Percentiles rank a stretch among this genome's conserved stretches.
Conservation (phyloP, 2,113 vertebrate species). For the Corythoichthys haematopterus region DNA sequence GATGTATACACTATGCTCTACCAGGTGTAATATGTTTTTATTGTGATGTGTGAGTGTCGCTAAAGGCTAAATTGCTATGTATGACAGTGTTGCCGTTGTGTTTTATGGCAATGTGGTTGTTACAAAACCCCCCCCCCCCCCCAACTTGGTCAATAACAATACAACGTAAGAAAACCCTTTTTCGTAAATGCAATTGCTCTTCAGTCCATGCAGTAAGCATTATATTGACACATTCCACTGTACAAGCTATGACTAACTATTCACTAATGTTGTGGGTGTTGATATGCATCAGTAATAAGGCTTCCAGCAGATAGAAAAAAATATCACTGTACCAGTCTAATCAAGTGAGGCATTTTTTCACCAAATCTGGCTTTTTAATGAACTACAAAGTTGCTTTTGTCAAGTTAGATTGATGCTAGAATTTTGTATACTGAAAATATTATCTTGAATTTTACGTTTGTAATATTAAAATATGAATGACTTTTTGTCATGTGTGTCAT, state of each 20-base stretch:
- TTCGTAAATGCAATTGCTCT: not conserved
- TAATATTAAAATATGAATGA: slow-evolving; percentile 27
- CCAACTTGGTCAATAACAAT: no score
- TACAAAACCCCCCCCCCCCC: not conserved
- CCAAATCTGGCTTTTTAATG: slow-evolving; percentile 12
- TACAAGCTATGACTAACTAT: not conserved
- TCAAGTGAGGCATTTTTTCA: slow-evolving; percentile 18
- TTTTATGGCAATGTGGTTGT: not conserved
- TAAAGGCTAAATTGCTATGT: not conserved
- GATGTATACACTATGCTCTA: slow-evolving; percentile 4
- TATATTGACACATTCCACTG: not conserved
- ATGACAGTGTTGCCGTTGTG: slow-evolving; percentile 1
- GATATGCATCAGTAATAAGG: not conserved
- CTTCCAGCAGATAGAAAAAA: not conserved
- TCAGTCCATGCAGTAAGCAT: not conserved
- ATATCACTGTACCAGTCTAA: not conserved
- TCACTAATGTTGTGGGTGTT: not conserved
- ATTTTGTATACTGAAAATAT: slow-evolving; percentile 38
- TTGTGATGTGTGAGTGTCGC: not conserved
- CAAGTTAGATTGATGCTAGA: slow-evolving; percentile 20
- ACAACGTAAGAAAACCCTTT: not conserved
- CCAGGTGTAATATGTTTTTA: slow-evolving; percentile 4
- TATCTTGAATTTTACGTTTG: slow-evolving; percentile 5
- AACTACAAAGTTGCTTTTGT: slow-evolving; percentile 6
- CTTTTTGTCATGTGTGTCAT: slow-evolving; percentile 35